Percentiles rank a stretch among this genome's conserved stretches.
Conservation (phyloP, 1,140 invertebrate species). For the Bombus cullumanus region DNA sequence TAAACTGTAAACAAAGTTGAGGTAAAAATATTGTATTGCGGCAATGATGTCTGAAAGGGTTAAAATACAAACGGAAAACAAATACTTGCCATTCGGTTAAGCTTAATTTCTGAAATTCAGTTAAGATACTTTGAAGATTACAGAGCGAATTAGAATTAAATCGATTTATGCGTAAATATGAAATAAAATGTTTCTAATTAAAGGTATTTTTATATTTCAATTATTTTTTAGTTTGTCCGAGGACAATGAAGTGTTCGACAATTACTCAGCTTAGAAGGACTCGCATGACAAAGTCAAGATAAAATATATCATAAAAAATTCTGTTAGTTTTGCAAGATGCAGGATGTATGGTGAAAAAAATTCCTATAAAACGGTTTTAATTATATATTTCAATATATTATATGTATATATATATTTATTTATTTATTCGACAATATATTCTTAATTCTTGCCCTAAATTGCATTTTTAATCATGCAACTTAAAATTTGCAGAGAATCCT, state of each 20-base stretch:
- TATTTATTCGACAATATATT: background rate
- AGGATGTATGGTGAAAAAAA: slow-evolving; percentile 9
- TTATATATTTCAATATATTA: background rate
- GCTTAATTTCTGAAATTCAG: slow-evolving; percentile 29
- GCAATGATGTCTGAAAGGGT: slow-evolving; percentile 18
- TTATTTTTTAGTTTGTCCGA: background rate
- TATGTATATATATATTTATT: background rate
- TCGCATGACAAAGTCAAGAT: background rate
- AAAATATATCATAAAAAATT: slow-evolving; percentile 24
- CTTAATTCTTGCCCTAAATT: background rate
- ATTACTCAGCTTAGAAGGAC: background rate
- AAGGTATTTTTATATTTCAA: background rate
- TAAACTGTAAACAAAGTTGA: background rate
- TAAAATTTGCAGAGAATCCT: background rate
- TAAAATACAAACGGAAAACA: slow-evolving; percentile 27
- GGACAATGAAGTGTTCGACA: background rate
- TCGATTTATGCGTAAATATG: slow-evolving; percentile 1
- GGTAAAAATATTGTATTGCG: background rate
- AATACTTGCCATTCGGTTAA: slow-evolving; percentile 39
- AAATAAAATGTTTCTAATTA: background rate
- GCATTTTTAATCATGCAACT: background rate
- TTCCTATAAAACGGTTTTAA: slow-evolving; percentile 15
- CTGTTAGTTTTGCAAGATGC: slow-evolving; percentile 37
- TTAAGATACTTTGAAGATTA: slow-evolving; percentile 24
- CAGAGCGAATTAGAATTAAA: slow-evolving; percentile 5